These are phyloP conservation scores for Arnoldichthys spilopterus DNA, from an alignment of 2,797 vertebrate genomes.

Conservation along the genomic window DNA sequence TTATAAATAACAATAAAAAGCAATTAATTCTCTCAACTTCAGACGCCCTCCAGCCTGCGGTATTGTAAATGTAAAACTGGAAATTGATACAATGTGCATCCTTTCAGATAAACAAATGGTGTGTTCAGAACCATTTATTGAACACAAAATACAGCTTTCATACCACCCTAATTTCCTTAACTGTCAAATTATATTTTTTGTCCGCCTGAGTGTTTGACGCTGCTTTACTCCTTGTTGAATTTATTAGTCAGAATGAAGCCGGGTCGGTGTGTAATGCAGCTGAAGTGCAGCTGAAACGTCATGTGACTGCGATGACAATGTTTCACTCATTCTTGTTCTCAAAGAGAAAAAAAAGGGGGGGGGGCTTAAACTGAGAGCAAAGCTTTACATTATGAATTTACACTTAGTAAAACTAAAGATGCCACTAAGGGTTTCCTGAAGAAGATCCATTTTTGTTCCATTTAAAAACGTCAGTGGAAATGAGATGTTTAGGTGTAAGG, in stretches of 20 bases:
- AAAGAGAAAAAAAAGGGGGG: constrained; percentile 29
- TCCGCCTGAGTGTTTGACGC: constrained; percentile 74
- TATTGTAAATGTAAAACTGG: constrained; percentile 84
- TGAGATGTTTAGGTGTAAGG: too few relatives aligned
- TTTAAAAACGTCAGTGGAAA: too few relatives aligned
- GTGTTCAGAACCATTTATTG: constrained; percentile 66
- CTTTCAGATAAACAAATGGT: constrained; percentile 95
- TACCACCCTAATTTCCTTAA: constrained; percentile 77
- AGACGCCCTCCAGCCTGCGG: constrained; percentile 89
- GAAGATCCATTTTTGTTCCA: too few relatives aligned
- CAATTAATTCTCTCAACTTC: constrained; percentile 99
- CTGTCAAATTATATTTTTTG: constrained; percentile 79
- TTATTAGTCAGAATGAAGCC: constrained; percentile 41
- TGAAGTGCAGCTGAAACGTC: constrained; percentile 56
- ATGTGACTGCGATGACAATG: constrained; percentile 48
- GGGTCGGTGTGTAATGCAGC: constrained; percentile 46
- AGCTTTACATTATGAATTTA: constrained; percentile 35
- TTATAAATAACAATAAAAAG: constrained; percentile 96
- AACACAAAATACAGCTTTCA: constrained; percentile 75
- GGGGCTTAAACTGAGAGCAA: constrained; percentile 53
- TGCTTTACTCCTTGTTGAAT: constrained; percentile 70
- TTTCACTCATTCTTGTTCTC: constrained; percentile 40
- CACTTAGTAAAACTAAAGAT: too few relatives aligned
- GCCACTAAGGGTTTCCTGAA: too few relatives aligned
- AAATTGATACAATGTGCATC: constrained; percentile 95